A percentile compares a stretch with the other conserved stretches of the same genome.
Conservation (phyloP, 2,113 vertebrate genomes). For the Platanista minor region DNA sequence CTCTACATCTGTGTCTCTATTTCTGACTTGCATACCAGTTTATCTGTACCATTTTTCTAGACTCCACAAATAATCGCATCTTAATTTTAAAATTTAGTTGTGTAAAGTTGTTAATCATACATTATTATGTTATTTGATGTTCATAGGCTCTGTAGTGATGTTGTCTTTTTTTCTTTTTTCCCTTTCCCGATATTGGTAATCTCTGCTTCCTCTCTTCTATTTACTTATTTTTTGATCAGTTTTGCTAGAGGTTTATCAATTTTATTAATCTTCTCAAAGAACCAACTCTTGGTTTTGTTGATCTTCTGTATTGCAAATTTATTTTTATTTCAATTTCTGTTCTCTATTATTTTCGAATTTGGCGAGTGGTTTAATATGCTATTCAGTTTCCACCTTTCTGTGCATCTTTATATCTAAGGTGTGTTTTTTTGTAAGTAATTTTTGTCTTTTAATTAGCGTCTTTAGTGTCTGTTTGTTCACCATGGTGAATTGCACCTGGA, state of each 20-base stretch:
- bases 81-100: background rate
- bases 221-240: background rate
- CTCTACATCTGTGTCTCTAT: too few relatives aligned
- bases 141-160: background rate
- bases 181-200: background rate
- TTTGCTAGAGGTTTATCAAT: background rate
- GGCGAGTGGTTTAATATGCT: background rate
- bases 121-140: background rate
- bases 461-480: background rate
- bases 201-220: background rate
- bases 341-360: background rate
- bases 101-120: background rate
- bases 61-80: background rate
- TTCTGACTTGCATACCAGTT: too few relatives aligned
- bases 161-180: background rate
- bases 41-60: too few relatives aligned
- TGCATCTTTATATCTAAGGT: background rate
- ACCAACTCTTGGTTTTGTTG: background rate
- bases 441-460: background rate
- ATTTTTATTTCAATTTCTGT: background rate
- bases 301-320: background rate
- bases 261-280: slow-evolving; percentile 16
- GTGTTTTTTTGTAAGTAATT: background rate
- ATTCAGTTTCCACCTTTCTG: background rate
- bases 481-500: background rate